phyloP scores from a whole-genome alignment of 1,140 invertebrate species.

The Drosophila bocki region DNA sequence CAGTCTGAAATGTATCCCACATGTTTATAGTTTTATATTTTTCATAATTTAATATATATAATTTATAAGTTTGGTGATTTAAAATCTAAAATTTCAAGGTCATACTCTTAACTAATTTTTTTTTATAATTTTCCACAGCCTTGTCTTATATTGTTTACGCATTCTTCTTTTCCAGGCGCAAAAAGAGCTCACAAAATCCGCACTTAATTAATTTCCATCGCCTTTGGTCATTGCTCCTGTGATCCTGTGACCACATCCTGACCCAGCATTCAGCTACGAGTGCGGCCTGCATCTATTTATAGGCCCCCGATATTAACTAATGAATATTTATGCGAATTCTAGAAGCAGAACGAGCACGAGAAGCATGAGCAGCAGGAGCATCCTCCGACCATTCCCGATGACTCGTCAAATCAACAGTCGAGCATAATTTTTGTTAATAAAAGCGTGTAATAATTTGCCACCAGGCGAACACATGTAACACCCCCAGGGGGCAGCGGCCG shows the following conservation, averaged over 20 bases:
- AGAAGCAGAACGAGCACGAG: not conserved
- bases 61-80: too few relatives aligned
- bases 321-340: conserved; percentile 67
- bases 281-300: conserved; percentile 60
- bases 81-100: too few relatives aligned
- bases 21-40: not conserved
- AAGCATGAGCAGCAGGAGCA: conserved; percentile 7
- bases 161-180: conserved; percentile 12
- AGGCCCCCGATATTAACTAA: conserved; percentile 56
- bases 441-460: conserved; percentile 74
- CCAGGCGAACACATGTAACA: conserved; percentile 11
- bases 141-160: conserved; percentile 11
- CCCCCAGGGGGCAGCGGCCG: not conserved
- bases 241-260: conserved; percentile 12
- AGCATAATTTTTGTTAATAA: conserved; percentile 72
- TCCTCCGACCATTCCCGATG: conserved; percentile 43
- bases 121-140: conserved; percentile 6
- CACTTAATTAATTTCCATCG: conserved; percentile 74
- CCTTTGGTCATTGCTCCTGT: conserved; percentile 34
- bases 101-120: not conserved
- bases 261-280: not conserved
- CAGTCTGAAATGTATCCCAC: not conserved
- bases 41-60: too few relatives aligned
- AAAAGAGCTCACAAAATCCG: conserved; percentile 29
- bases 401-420: conserved; percentile 73